phyloP scores from a whole-genome alignment of 2,113 vertebrate genomes.

The Takifugu flavidus region DNA sequence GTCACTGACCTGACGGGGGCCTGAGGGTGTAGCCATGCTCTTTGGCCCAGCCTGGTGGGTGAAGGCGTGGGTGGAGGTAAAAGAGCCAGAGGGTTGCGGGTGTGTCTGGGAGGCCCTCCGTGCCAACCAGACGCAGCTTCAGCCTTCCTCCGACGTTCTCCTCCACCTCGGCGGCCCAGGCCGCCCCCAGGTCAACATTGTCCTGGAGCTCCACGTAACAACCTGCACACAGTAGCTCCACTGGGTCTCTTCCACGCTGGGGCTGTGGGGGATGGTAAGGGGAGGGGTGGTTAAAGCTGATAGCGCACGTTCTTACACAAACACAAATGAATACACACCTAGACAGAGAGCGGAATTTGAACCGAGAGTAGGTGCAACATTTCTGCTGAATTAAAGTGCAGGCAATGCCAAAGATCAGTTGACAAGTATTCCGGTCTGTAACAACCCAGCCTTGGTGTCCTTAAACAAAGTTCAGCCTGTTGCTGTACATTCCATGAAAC shows the following conservation, averaged over 20 bases:
- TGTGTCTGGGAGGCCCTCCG: constrained; percentile 77
- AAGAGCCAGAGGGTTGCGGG: constrained; percentile 87
- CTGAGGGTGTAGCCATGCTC: constrained; percentile 81
- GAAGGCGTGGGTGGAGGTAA: constrained; percentile 91
- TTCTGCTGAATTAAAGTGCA: constrained; percentile 37
- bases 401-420: constrained; percentile 29
- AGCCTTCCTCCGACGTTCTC: constrained; percentile 92
- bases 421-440: neutral
- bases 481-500: too few relatives aligned
- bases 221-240: constrained; percentile 88
- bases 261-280: constrained; percentile 70
- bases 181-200: constrained; percentile 70
- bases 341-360: constrained; percentile 38
- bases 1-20: constrained; percentile 83
- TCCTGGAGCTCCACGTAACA: constrained; percentile 89
- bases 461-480: constrained; percentile 25
- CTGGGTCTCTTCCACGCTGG: constrained; percentile 87
- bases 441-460: constrained; percentile 9
- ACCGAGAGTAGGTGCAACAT: constrained; percentile 39
- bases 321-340: constrained; percentile 30
- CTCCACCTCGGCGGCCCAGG: constrained; percentile 87
- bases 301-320: constrained; percentile 19
- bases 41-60: constrained; percentile 90
- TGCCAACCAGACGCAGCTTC: constrained; percentile 82
- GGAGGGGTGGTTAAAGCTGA: constrained; percentile 8